These are phyloP conservation scores for Hormiphora californensis DNA, from an alignment of 37 sponge, comb jelly and placozoan genomes.

Conservation along the genomic window DNA sequence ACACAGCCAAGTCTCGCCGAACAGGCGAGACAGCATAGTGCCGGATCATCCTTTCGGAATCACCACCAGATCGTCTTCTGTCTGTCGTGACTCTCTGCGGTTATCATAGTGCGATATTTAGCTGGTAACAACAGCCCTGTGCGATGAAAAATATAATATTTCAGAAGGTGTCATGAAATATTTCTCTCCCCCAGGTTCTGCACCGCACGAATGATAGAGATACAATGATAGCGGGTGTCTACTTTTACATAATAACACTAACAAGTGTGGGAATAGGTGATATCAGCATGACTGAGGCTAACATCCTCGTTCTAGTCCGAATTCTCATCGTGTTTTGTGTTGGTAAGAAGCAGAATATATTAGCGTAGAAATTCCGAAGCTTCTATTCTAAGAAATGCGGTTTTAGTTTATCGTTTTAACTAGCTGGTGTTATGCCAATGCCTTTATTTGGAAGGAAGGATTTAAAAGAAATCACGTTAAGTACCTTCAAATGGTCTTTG, in stretches of 20 bases:
- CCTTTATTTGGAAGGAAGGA: neutral
- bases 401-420: no score
- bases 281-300: constrained; percentile 48
- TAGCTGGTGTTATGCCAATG: no score
- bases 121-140: neutral
- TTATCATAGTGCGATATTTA: neutral
- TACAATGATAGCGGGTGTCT: neutral
- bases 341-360: no score
- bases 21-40: no score
- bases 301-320: neutral
- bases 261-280: constrained; percentile 44
- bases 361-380: no score
- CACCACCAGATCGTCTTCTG: no score
- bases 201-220: neutral
- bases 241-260: constrained; percentile 42
- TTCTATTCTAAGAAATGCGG: no score
- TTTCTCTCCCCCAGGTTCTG: neutral
- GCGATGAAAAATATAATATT: neutral
- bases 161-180: neutral
- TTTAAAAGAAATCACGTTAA: no score
- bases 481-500: no score
- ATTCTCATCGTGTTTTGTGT: constrained; percentile 30
- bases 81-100: no score
- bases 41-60: no score
- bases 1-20: no score